Conservation (phyloP, 2,888 invertebrate genomes). For the Cremastobaeus sp. region DNA sequence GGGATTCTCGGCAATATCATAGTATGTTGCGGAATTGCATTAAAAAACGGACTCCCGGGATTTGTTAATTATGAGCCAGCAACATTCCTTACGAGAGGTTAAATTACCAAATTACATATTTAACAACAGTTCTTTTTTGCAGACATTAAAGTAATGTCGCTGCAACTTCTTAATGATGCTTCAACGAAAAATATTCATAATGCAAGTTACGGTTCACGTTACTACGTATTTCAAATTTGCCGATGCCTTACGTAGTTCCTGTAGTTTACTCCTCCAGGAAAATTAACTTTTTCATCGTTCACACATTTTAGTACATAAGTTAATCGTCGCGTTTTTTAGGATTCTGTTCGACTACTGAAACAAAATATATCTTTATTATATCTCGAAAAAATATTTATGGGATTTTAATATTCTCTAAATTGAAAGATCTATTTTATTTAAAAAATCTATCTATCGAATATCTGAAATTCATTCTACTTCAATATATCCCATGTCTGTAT, state of each 20-base stretch:
- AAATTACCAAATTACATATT: slow-evolving; percentile 58
- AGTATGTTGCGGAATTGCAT: slow-evolving; percentile 38
- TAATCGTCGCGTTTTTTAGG: too few species aligned
- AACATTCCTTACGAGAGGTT: slow-evolving; percentile 49
- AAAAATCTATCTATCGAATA: too few species aligned
- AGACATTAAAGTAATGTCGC: slow-evolving; percentile 46
- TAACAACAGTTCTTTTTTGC: slow-evolving; percentile 50
- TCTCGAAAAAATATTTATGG: too few species aligned
- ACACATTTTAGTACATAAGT: too few species aligned
- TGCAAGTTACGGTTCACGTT: slow-evolving; percentile 20
- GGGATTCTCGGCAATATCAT: slow-evolving; percentile 40
- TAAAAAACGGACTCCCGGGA: slow-evolving; percentile 48
- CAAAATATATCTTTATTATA: too few species aligned
- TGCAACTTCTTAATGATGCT: slow-evolving; percentile 39
- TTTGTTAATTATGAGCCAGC: slow-evolving; percentile 52
- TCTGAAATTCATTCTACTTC: too few species aligned
- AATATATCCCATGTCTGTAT: too few species aligned
- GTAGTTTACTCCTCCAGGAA: too few species aligned
- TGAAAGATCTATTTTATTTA: too few species aligned
- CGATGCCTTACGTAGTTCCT: not conserved
- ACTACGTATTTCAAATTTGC: slow-evolving; percentile 25
- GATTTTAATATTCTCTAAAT: too few species aligned
- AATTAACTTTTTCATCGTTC: too few species aligned
- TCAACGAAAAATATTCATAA: slow-evolving; percentile 16
- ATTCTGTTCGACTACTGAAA: too few species aligned